Percentiles rank a stretch among this genome's conserved stretches.
These are phyloP conservation scores for Harpalus rufipes DNA, from an alignment of 2,888 invertebrate genomes.

Conservation along the genomic window DNA sequence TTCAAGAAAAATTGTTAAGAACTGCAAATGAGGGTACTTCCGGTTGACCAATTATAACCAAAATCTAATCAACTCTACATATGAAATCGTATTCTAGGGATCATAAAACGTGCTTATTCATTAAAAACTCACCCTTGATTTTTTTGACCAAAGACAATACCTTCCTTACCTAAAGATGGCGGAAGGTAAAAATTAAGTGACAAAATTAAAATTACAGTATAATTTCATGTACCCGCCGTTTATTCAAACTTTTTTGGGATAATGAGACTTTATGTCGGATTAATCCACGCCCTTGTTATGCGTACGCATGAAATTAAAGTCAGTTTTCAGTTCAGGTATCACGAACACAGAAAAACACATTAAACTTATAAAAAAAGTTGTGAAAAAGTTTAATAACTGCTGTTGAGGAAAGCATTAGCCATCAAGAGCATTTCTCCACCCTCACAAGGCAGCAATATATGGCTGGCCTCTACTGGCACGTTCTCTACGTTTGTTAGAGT, in stretches of 20 bases:
- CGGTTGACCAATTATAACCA: too few species aligned
- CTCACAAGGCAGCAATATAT: constrained; percentile 8
- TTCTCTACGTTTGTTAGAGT: constrained; percentile 39
- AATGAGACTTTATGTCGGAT: not conserved
- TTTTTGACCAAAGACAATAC: too few species aligned
- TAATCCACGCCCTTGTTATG: not conserved
- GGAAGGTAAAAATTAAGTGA: too few species aligned
- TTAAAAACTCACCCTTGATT: too few species aligned
- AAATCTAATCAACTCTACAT: too few species aligned
- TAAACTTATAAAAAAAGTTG: constrained; percentile 6
- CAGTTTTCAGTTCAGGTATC: not conserved
- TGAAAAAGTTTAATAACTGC: constrained; percentile 21
- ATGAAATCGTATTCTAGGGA: too few species aligned
- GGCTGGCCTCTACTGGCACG: constrained; percentile 21
- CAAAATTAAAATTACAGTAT: too few species aligned
- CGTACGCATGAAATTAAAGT: not conserved
- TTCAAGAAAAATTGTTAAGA: too few species aligned
- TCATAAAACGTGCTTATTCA: too few species aligned
- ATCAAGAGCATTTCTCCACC: constrained; percentile 16
- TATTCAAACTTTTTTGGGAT: not conserved
- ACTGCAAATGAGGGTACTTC: too few species aligned
- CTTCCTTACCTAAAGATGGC: too few species aligned
- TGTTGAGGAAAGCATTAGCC: not conserved
- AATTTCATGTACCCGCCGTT: too few species aligned
- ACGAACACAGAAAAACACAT: not conserved